Conservation (phyloP, 2,888 invertebrate species). For the Mesorhabditis spiculigera region DNA sequence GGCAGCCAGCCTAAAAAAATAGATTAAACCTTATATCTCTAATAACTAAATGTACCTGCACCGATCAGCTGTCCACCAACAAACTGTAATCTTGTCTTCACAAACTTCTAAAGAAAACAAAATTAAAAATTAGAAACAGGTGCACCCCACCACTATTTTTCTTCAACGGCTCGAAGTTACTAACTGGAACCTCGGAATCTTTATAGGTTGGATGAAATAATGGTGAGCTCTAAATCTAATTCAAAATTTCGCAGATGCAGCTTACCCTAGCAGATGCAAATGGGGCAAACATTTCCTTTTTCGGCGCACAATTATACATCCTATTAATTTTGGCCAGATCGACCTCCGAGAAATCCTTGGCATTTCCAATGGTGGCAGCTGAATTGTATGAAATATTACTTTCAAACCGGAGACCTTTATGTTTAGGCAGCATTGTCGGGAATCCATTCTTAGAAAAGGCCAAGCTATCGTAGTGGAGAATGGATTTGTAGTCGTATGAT, state of each 20-base stretch:
- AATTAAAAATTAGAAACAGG: neutral
- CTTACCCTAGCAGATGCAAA: constrained; percentile 33
- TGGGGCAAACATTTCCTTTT: constrained; percentile 31
- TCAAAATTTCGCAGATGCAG: constrained; percentile 23
- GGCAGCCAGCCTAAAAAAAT: constrained; percentile 26
- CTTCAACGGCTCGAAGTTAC: neutral
- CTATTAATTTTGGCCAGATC: constrained; percentile 58
- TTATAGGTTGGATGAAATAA: neutral
- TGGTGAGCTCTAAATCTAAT: neutral
- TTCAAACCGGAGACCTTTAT: constrained; percentile 32
- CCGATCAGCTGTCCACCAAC: constrained; percentile 58
- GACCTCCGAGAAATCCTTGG: constrained; percentile 55
- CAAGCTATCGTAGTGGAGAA: constrained; percentile 58
- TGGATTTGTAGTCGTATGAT: constrained; percentile 57
- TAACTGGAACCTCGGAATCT: neutral
- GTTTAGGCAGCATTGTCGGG: constrained; percentile 57
- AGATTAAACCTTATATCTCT: neutral
- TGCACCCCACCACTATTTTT: neutral
- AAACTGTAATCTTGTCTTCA: constrained; percentile 56
- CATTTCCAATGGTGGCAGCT: constrained; percentile 51
- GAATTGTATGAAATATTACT: constrained; percentile 12
- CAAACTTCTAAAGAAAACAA: constrained; percentile 30
- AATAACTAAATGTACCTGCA: constrained; percentile 34
- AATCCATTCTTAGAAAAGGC: constrained; percentile 58
- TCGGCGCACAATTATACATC: constrained; percentile 56